These are phyloP conservation scores for Platyura marginata DNA, from an alignment of 1,140 invertebrate genomes.

Conservation along the genomic window DNA sequence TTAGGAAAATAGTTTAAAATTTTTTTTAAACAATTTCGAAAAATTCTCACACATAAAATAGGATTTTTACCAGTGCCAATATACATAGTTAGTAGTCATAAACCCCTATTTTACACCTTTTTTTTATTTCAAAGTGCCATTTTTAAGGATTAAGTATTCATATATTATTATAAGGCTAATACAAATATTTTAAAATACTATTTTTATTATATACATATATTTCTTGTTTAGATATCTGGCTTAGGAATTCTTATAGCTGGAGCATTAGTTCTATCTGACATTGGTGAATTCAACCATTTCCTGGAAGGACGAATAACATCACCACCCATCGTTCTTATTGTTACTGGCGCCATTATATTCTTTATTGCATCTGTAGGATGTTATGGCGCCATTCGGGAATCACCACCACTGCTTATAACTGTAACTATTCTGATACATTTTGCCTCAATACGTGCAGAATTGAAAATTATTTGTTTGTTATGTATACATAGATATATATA, in stretches of 20 bases:
- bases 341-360: constrained; percentile 44
- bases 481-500: not conserved
- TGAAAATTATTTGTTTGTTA: not conserved
- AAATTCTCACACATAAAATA: too few relatives aligned
- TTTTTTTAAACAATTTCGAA: too few relatives aligned
- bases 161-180: too few relatives aligned
- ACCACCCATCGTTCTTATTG: constrained; percentile 42
- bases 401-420: constrained; percentile 40
- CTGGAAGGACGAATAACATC: constrained; percentile 34
- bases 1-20: too few relatives aligned
- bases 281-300: constrained; percentile 35
- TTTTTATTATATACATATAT: too few relatives aligned
- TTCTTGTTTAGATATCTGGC: constrained; percentile 43
- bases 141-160: too few relatives aligned
- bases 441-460: not conserved
- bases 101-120: too few relatives aligned
- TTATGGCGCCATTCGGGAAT: constrained; percentile 54
- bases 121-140: too few relatives aligned
- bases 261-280: constrained; percentile 31
- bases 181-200: too few relatives aligned
- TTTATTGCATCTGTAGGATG: constrained; percentile 52
- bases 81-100: too few relatives aligned
- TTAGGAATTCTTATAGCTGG: constrained; percentile 38
- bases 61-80: too few relatives aligned
- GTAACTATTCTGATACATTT: constrained; percentile 25